Percentiles rank a stretch among this genome's conserved stretches.
Conservation (phyloP, 2,888 invertebrate genomes). For the Heteropelma amictum region DNA sequence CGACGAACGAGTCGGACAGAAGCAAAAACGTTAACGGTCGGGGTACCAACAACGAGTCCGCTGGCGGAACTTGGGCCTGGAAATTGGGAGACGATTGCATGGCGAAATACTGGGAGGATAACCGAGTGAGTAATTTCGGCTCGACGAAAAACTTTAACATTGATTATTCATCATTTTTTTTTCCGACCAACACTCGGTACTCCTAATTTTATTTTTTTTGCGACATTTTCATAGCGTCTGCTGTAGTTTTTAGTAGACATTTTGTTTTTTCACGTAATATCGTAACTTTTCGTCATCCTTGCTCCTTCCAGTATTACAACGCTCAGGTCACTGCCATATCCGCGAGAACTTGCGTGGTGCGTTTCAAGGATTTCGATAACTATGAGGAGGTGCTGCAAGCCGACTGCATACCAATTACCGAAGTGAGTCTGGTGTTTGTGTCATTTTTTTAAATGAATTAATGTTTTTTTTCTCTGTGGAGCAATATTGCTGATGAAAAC, state of each 20-base stretch:
- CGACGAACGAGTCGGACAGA: slow-evolving; percentile 56
- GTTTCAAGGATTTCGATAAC: slow-evolving; percentile 93
- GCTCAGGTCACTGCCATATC: slow-evolving; percentile 90
- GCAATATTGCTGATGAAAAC: too few species aligned
- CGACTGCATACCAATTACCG: slow-evolving; percentile 86
- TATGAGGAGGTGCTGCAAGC: slow-evolving; percentile 91
- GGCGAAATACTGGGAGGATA: slow-evolving; percentile 96
- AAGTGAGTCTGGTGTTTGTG: slow-evolving; percentile 21
- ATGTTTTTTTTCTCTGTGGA: too few species aligned
- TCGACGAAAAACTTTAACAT: too few species aligned
- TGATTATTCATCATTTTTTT: background rate
- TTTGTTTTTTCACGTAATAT: too few species aligned
- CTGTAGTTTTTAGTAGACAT: too few species aligned
- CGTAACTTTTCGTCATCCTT: background rate
- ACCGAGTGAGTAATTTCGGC: slow-evolving; percentile 82
- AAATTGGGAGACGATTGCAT: slow-evolving; percentile 90
- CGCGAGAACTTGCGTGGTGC: slow-evolving; percentile 90
- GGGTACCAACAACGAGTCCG: slow-evolving; percentile 62
- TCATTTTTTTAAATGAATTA: slow-evolving; percentile 5
- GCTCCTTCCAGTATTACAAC: slow-evolving; percentile 84
- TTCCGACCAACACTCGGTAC: too few species aligned
- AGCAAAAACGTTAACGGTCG: slow-evolving; percentile 62
- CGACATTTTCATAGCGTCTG: too few species aligned
- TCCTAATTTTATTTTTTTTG: too few species aligned
- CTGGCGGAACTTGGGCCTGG: slow-evolving; percentile 80